Evolutionary conservation across 2,113 vertebrate genomes (phyloP).

Genomic region (Silurus glanis): DNA sequence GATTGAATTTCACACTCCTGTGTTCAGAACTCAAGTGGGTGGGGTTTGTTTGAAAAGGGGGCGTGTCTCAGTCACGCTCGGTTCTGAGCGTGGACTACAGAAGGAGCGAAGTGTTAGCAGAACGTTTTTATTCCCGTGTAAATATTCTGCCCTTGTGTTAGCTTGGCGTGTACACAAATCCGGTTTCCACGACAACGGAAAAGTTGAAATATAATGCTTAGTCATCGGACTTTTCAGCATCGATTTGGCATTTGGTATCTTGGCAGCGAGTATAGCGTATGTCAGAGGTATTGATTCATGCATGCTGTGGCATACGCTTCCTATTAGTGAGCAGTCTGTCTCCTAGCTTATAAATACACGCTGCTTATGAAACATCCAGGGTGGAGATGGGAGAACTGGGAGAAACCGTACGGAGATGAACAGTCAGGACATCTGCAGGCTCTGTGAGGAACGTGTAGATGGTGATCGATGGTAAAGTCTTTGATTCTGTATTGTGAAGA

Average conservation of each 20-base stretch:
- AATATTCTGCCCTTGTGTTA: background rate
- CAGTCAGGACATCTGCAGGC: background rate
- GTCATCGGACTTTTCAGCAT: background rate
- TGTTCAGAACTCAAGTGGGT: background rate
- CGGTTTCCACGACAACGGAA: background rate
- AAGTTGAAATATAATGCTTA: background rate
- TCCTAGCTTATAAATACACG: background rate
- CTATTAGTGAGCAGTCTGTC: background rate
- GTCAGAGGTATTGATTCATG: background rate
- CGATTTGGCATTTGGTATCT: constrained; percentile 32
- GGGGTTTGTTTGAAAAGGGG: background rate
- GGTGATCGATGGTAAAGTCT: background rate
- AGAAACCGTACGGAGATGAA: background rate
- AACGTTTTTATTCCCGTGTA: no score
- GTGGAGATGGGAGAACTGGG: background rate
- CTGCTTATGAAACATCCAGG: background rate
- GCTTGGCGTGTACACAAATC: background rate
- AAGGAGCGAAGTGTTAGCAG: background rate
- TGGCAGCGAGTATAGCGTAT: background rate
- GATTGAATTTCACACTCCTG: background rate
- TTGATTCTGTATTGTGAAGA: background rate
- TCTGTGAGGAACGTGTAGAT: background rate
- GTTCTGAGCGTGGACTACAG: background rate
- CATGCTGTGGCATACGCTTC: background rate
- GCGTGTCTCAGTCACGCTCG: background rate